Percentiles rank a stretch among this genome's conserved stretches.
phyloP scores from a whole-genome alignment of 2,888 invertebrate species.

The Lutraria lutraria region DNA sequence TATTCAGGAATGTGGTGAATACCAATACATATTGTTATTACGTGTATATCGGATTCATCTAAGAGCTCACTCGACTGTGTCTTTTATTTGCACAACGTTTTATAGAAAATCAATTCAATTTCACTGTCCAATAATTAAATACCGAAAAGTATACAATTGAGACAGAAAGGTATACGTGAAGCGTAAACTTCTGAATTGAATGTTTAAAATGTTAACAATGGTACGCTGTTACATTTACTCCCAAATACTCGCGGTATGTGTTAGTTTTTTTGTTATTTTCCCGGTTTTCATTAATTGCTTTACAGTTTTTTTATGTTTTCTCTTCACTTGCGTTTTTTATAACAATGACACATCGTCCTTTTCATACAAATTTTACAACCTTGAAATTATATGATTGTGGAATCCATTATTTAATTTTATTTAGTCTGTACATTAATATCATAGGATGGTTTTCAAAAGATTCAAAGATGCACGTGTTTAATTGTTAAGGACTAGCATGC shows the following conservation, averaged over 20 bases:
- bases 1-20: background rate
- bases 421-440: too few species aligned
- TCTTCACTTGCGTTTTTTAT: too few species aligned
- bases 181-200: conserved; percentile 1
- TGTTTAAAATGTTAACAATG: background rate
- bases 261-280: background rate
- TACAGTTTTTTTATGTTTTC: too few species aligned
- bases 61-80: background rate
- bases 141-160: background rate
- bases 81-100: conserved; percentile 15
- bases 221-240: background rate
- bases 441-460: too few species aligned
- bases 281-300: too few species aligned
- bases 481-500: too few species aligned
- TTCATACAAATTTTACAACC: too few species aligned
- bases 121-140: conserved; percentile 15
- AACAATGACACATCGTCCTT: too few species aligned
- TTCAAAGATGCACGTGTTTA: too few species aligned
- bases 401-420: too few species aligned
- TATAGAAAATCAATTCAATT: background rate
- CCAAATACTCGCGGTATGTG: background rate
- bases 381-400: too few species aligned
- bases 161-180: background rate
- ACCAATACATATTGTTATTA: background rate
- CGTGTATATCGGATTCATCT: background rate